These are phyloP conservation scores for Lagenorhynchus albirostris DNA, from an alignment of 2,113 vertebrate species.

Conservation along the genomic window DNA sequence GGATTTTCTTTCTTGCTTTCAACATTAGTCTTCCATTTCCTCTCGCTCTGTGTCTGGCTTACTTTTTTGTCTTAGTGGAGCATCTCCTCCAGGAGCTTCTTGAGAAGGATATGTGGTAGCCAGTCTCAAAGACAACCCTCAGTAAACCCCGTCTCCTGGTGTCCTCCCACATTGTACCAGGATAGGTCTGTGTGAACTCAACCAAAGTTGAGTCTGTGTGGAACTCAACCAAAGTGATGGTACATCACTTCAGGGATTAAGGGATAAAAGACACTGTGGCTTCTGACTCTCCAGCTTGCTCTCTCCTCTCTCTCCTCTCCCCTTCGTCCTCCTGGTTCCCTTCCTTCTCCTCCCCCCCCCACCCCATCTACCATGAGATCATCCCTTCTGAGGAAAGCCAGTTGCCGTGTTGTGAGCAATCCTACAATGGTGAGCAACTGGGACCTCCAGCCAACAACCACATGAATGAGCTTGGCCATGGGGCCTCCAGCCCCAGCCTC, in stretches of 20 bases:
- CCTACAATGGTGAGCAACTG: not conserved
- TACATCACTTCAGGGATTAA: not conserved
- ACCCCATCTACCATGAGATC: not conserved
- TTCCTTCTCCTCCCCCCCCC: not conserved
- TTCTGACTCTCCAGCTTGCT: not conserved
- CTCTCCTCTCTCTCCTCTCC: not conserved
- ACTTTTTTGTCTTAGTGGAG: not conserved
- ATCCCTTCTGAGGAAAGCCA: not conserved
- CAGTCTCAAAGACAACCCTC: not conserved
- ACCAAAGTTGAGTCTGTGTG: too few species aligned
- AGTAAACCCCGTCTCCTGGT: not conserved
- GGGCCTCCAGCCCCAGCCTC: not conserved
- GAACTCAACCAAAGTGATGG: not conserved
- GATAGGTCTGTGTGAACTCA: too few species aligned
- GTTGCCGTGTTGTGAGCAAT: not conserved
- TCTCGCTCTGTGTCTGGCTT: not conserved
- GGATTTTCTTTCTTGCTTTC: not conserved
- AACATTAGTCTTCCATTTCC: rapidly evolving
- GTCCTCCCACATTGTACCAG: not conserved
- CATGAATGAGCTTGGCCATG: too few species aligned
- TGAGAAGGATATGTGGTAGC: not conserved
- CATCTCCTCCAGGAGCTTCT: not conserved
- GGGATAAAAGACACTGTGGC: not conserved
- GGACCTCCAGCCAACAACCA: not conserved
- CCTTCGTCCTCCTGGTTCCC: not conserved